Evolutionary conservation across 2,888 invertebrate genomes (phyloP).

Genomic region (Hedya salicella): DNA sequence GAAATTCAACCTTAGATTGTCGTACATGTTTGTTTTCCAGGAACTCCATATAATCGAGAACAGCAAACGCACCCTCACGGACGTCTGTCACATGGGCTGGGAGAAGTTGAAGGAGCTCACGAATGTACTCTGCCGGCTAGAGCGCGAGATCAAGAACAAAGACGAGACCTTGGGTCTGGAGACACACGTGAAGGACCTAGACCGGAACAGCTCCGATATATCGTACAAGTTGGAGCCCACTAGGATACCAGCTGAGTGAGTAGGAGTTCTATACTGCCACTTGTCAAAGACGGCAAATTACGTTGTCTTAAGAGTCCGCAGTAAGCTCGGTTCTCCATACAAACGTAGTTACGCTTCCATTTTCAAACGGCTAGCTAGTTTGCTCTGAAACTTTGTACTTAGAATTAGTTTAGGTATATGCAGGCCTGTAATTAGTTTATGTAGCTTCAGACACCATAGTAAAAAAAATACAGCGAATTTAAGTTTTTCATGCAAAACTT

Average conservation of each 20-base stretch:
- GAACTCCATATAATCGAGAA: conserved; percentile 79
- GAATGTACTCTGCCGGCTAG: conserved; percentile 89
- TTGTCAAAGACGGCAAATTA: no score
- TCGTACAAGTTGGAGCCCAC: conserved; percentile 93
- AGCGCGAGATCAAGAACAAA: conserved; percentile 92
- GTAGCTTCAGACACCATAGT: no score
- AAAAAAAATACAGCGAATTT: no score
- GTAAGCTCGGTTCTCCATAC: no score
- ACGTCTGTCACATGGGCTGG: conserved; percentile 87
- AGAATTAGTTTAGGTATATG: no score
- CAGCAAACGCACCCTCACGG: conserved; percentile 74
- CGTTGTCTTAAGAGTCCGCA: no score
- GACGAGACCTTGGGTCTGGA: conserved; percentile 91
- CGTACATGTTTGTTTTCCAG: conserved; percentile 53
- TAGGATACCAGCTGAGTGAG: conserved; percentile 89
- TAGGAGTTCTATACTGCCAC: not conserved
- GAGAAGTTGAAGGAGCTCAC: conserved; percentile 91
- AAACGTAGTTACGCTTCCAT: no score
- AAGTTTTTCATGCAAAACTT: no score
- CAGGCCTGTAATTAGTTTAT: no score
- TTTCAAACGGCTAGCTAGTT: no score
- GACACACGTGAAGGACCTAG: conserved; percentile 89
- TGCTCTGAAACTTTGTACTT: no score
- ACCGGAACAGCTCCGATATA: conserved; percentile 90
- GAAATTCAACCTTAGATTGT: no score